Evolutionary conservation across 1,140 invertebrate genomes (phyloP), one percentile per base, ranked within the genome.

Genomic region (Glomeris maerens): DNA sequence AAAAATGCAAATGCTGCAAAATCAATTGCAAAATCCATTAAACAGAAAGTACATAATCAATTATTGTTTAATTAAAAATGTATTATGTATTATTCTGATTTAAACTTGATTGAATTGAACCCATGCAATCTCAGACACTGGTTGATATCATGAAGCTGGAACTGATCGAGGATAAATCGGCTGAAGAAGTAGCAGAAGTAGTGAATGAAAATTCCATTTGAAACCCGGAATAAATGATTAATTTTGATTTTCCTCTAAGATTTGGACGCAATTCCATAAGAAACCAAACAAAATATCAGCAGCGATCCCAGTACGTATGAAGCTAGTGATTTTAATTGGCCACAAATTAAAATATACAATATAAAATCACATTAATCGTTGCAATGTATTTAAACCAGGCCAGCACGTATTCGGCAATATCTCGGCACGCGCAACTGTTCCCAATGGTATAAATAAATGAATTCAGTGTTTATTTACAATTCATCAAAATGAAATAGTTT

Each of bases 221-320:
- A 10, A 14, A 42, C 17, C 49, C 28, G 4, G 7, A 42, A 14
- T 49, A 22, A 28, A 39, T 31, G 27, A 38, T 52, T 45, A 47
- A 31, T 27, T 13, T 53, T 31, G 14, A 38, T 22, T 23, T 50
- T 55, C 38, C 45, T 51, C 45, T 31, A 57, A 72, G 42, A 85
- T 90, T 58, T 90, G 86, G 86, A 66, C 78, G 39, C 73, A 83
- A 58, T 88, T 87, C 65, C 83, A 88, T 60, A 78, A 78, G 57
- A 67, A 76, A 20, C 86, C 85, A 66, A 77, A 84, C 59, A 73
- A 72, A 10, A 77, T 89, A 57, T 75, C 77, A 39, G 84, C 82
- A 2, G 74, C 75, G 3, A 74, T 89, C 42, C 76, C 80, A 4
- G 58, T 62, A 1, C 62, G 74, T 21, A 65, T 76, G 21, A 87